Conservation (phyloP, 2,113 vertebrate species). For the Hucho hucho region DNA sequence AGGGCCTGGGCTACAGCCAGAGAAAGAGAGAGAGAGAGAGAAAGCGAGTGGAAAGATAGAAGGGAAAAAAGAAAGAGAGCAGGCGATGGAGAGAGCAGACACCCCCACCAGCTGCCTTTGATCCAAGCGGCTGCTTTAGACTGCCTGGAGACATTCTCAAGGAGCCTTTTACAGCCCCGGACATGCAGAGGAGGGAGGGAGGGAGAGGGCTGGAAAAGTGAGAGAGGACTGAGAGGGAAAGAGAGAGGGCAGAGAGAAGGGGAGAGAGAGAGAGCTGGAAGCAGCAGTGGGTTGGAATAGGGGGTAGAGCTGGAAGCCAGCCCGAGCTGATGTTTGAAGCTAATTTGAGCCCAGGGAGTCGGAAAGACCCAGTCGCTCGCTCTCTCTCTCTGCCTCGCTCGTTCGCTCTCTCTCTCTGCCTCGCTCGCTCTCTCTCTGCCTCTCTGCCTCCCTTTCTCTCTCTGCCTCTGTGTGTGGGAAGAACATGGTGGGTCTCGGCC, state of each 20-base stretch:
- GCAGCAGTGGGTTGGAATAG: neutral
- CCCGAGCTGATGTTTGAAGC: constrained; percentile 26
- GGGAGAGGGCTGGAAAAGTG: neutral
- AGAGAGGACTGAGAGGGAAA: no score
- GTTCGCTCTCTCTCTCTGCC: no score
- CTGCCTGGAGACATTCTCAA: constrained; percentile 4
- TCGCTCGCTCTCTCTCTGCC: neutral
- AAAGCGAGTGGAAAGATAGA: neutral
- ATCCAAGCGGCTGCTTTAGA: constrained; percentile 14
- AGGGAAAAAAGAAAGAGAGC: neutral
- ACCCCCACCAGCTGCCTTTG: constrained; percentile 16
- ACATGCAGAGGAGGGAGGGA: no score
- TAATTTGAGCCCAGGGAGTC: constrained; percentile 20
- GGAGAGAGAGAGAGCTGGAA: neutral
- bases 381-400: neutral
- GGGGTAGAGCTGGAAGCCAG: neutral
- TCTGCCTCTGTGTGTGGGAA: constrained; percentile 1
- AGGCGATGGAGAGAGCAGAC: neutral
- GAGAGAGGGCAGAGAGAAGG: no score
- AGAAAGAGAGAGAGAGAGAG: constrained; percentile 3
- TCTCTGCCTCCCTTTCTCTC: neutral
- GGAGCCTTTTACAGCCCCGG: constrained; percentile 9
- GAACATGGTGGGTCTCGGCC: neutral
- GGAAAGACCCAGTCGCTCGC: neutral
- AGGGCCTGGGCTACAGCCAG: constrained; percentile 8